These are phyloP conservation scores for Chaenodraco wilsoni DNA, from an alignment of 2,797 vertebrate species.

Conservation along the genomic window DNA sequence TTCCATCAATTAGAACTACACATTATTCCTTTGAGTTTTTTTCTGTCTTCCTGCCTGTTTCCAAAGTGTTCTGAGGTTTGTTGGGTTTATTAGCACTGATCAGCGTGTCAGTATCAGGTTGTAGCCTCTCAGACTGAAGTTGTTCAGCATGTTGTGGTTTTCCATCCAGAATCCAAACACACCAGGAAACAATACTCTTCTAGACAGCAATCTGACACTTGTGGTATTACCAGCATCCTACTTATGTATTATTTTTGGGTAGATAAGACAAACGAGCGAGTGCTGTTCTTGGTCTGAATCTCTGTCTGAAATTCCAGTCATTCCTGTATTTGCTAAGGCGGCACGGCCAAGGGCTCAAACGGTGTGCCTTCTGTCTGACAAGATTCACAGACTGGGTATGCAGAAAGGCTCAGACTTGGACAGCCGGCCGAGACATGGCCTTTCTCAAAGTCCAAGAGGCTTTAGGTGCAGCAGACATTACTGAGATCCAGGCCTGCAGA, in stretches of 20 bases:
- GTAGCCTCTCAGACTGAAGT: slow-evolving; percentile 23
- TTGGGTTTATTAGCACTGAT: slow-evolving; percentile 34
- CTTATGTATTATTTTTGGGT: slow-evolving; percentile 41
- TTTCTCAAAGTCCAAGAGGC: slow-evolving; percentile 43
- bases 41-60: neutral
- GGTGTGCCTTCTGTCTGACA: slow-evolving; percentile 48
- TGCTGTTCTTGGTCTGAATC: slow-evolving; percentile 64
- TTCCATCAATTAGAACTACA: neutral
- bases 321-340: slow-evolving; percentile 60
- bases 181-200: slow-evolving; percentile 33
- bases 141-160: slow-evolving; percentile 27
- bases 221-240: slow-evolving; percentile 41
- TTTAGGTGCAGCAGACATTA: slow-evolving; percentile 38
- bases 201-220: slow-evolving; percentile 27
- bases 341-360: slow-evolving; percentile 26
- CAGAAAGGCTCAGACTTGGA: slow-evolving; percentile 30
- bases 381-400: slow-evolving; percentile 47
- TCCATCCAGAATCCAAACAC: slow-evolving; percentile 29
- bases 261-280: slow-evolving; percentile 30
- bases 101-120: slow-evolving; percentile 17
- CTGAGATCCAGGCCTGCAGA: slow-evolving; percentile 22
- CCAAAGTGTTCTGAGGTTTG: slow-evolving; percentile 3
- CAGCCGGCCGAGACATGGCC: slow-evolving; percentile 26
- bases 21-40: neutral
- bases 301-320: slow-evolving; percentile 67